Conservation (phyloP, 2,888 invertebrate species). For the Phortica okadai region DNA sequence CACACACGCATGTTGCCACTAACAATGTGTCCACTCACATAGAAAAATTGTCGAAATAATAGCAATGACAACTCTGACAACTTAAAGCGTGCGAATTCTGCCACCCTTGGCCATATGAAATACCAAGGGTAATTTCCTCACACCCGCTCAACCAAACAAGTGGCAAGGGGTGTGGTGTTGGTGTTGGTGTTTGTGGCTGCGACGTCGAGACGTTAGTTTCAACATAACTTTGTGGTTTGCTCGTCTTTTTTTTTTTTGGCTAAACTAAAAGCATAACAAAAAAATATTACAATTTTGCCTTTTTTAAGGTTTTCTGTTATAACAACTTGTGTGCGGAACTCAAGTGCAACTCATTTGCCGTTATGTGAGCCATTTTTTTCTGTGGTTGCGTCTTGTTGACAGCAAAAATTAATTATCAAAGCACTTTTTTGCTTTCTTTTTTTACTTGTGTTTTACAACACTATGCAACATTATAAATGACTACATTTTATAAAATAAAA, state of each 20-base stretch:
- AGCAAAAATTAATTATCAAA: slow-evolving; percentile 16
- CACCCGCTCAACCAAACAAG: no score
- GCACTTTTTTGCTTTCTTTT: neutral
- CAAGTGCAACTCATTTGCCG: neutral
- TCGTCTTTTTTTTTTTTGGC: neutral
- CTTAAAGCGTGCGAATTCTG: neutral
- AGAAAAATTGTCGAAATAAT: slow-evolving; percentile 11
- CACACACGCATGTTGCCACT: neutral
- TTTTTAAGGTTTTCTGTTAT: neutral
- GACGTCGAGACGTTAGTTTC: neutral
- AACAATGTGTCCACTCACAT: slow-evolving; percentile 21
- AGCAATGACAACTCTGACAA: neutral
- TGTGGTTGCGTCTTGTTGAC: neutral
- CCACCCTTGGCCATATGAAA: neutral
- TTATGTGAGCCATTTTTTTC: neutral
- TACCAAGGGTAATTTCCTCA: no score
- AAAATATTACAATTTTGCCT: neutral
- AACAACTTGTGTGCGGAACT: neutral
- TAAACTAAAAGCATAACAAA: neutral
- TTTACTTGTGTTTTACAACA: neutral
- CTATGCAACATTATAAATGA: neutral
- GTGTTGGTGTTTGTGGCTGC: neutral
- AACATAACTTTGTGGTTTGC: slow-evolving; percentile 9
- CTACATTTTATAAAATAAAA: neutral
- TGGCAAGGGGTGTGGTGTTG: neutral